Evolutionary conservation across 2,888 invertebrate genomes (phyloP).

Genomic region (Exephanes ischioxanthus): DNA sequence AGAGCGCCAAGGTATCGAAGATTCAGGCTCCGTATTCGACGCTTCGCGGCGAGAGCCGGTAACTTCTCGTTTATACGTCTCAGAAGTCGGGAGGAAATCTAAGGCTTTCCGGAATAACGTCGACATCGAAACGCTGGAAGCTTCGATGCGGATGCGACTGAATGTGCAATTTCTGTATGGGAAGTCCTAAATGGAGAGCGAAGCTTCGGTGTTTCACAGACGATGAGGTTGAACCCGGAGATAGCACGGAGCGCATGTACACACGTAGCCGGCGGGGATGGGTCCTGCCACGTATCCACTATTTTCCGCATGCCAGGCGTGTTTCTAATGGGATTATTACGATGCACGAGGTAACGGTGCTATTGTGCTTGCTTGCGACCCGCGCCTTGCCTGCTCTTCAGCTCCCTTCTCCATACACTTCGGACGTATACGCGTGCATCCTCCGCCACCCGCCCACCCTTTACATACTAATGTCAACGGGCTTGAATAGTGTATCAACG

Average conservation of each 20-base stretch:
- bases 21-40: neutral
- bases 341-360: slow-evolving; percentile 65
- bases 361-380: slow-evolving; percentile 51
- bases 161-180: slow-evolving; percentile 25
- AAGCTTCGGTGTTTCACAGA: neutral
- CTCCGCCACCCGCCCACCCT: slow-evolving; percentile 67
- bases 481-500: slow-evolving; percentile 76
- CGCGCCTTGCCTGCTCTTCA: slow-evolving; percentile 42
- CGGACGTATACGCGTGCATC: slow-evolving; percentile 3
- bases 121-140: neutral
- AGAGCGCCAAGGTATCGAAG: neutral
- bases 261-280: slow-evolving; percentile 26
- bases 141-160: slow-evolving; percentile 6
- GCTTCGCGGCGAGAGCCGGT: neutral
- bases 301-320: slow-evolving; percentile 64
- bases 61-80: neutral
- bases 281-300: slow-evolving; percentile 57
- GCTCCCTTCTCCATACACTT: slow-evolving; percentile 59
- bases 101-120: neutral
- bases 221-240: slow-evolving; percentile 16
- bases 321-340: slow-evolving; percentile 75
- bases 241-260: slow-evolving; percentile 30
- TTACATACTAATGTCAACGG: slow-evolving; percentile 78
- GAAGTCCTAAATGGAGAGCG: neutral
- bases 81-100: neutral